Evolutionary conservation across 2,797 vertebrate species (phyloP).

Genomic region (Orestias chungarensis): DNA sequence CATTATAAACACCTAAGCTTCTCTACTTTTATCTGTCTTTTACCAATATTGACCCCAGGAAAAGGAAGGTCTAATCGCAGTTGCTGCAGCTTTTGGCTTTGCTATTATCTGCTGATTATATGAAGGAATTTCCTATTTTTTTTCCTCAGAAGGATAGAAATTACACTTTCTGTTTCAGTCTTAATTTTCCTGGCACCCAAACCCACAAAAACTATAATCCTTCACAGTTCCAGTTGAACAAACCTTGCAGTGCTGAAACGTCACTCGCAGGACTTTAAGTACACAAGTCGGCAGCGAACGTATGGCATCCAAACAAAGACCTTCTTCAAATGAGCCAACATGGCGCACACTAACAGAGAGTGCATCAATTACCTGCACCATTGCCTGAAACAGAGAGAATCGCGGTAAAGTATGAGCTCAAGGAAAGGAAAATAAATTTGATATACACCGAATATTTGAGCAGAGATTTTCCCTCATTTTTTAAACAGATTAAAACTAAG

Average conservation of each 20-base stretch:
- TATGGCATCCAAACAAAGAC: conserved; percentile 76
- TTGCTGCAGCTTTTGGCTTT: neutral
- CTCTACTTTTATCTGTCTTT: neutral
- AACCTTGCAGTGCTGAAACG: conserved; percentile 90
- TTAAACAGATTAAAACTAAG: neutral
- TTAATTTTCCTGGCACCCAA: neutral
- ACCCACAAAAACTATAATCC: neutral
- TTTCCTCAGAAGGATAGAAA: neutral
- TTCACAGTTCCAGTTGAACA: neutral
- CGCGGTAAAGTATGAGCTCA: neutral
- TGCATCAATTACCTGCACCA: conserved; percentile 85
- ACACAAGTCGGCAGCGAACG: conserved; percentile 86
- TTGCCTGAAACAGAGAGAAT: conserved; percentile 69
- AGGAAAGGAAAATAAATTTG: neutral
- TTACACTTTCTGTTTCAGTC: neutral
- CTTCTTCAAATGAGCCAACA: conserved; percentile 78
- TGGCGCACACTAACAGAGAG: conserved; percentile 84
- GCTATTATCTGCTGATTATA: neutral
- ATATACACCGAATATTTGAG: neutral
- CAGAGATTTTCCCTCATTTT: neutral
- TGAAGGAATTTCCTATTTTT: neutral
- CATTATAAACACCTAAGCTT: neutral
- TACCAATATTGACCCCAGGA: neutral
- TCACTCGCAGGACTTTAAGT: conserved; percentile 85
- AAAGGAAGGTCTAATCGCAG: neutral